Conservation (phyloP, 2,797 vertebrate genomes). For the Chelonia mydas region DNA sequence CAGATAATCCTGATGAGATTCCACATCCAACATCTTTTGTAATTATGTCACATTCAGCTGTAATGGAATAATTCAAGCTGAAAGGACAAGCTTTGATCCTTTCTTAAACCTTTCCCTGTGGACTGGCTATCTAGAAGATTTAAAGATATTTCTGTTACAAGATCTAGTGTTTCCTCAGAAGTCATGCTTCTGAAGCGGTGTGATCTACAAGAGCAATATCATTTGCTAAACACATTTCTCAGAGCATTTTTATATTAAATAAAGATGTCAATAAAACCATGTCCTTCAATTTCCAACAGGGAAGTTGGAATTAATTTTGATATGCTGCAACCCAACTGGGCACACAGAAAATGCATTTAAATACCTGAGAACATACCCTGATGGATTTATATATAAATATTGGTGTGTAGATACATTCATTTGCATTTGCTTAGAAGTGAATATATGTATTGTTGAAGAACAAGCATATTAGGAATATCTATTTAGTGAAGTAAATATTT, state of each 20-base stretch:
- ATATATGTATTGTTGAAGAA: slow-evolving; percentile 44
- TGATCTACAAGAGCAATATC: slow-evolving; percentile 76
- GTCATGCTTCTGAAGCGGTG: slow-evolving; percentile 77
- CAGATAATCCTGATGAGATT: slow-evolving; percentile 92
- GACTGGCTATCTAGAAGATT: slow-evolving; percentile 88
- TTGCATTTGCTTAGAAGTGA: background rate
- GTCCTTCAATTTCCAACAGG: slow-evolving; percentile 25
- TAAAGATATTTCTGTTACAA: slow-evolving; percentile 87
- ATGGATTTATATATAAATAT: background rate
- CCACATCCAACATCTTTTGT: slow-evolving; percentile 90
- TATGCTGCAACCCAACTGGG: slow-evolving; percentile 20
- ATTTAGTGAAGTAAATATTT: slow-evolving; percentile 15
- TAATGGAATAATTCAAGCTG: slow-evolving; percentile 91
- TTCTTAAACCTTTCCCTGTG: slow-evolving; percentile 89
- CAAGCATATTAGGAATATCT: background rate
- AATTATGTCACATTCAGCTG: slow-evolving; percentile 92
- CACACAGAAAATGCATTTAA: slow-evolving; percentile 32
- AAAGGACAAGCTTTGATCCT: slow-evolving; percentile 91
- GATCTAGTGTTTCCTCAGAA: slow-evolving; percentile 84
- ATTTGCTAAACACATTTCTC: slow-evolving; percentile 70
- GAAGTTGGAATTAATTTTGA: slow-evolving; percentile 27
- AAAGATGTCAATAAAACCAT: slow-evolving; percentile 66
- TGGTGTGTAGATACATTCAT: slow-evolving; percentile 1
- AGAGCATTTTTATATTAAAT: slow-evolving; percentile 64
- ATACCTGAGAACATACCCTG: background rate